Percentiles rank a stretch among this genome's conserved stretches.
These are phyloP conservation scores for Rhynchonycteris naso DNA, from an alignment of 2,797 vertebrate species.

Conservation along the genomic window DNA sequence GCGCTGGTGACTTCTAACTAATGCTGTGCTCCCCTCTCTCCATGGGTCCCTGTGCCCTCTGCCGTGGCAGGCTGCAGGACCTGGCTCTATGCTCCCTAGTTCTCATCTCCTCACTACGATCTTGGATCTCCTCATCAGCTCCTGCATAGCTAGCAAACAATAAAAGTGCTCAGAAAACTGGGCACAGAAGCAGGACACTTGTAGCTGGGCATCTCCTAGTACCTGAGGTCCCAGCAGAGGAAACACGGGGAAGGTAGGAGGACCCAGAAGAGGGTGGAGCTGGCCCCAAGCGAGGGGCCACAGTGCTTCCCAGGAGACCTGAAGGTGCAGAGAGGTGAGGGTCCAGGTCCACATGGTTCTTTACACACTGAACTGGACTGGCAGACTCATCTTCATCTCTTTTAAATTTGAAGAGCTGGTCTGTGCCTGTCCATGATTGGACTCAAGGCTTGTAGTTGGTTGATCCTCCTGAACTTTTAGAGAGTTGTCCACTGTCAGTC, in stretches of 20 bases:
- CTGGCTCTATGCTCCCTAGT: neutral
- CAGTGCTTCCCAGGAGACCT: neutral
- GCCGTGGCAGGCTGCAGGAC: too few species aligned
- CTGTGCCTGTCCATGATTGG: neutral
- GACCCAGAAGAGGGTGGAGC: neutral
- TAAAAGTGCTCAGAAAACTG: conserved; percentile 62
- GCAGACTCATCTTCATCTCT: neutral
- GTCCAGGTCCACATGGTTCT: neutral
- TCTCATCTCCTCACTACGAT: neutral
- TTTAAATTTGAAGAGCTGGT: neutral
- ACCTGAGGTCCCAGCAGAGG: conserved; percentile 78
- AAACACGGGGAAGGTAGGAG: conserved; percentile 75
- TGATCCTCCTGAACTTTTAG: neutral
- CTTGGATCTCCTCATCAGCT: conserved; percentile 56
- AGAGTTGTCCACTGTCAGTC: neutral
- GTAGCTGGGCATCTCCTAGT: conserved; percentile 71
- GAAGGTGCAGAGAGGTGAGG: neutral
- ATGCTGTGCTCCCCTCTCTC: neutral
- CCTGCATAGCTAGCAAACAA: neutral
- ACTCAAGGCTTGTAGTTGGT: neutral
- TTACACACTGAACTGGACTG: rapidly evolving
- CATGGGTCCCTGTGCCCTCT: rapidly evolving
- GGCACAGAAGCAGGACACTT: conserved; percentile 65
- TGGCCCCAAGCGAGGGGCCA: neutral
- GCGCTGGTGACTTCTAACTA: neutral